Base-by-base conservation (phyloP, 2,113 vertebrate species). In the Cariama cristata region DNA sequence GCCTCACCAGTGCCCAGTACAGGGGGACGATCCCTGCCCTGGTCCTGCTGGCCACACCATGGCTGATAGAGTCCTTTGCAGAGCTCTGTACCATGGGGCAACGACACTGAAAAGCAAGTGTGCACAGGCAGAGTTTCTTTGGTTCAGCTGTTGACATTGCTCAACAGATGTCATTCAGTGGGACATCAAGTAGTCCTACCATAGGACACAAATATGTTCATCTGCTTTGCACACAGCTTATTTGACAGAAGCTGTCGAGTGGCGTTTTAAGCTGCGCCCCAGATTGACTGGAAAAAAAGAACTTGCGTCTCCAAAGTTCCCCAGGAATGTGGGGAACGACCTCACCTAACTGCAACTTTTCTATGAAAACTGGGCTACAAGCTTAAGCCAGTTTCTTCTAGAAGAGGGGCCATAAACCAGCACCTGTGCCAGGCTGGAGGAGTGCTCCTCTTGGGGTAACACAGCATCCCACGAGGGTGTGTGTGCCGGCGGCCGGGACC, bases 191-290 rank as follows among this genome's bases (percentile, higher is more conserved):
- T 14, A 16, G 10, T 35, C 18, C 30, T 47, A n/a, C 40, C 33
- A 12, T 3, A 53, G 38, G 80, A 23, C 17, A 28, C 27, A 33
- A 59, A 59, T 5, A 0, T 27, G 4, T 55, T 40, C 1, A 1
- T n/a, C 14, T 32, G 16, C 59, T 64, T 52, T 38, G 17, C 30
- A 12, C 5, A 14, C n/a, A 20, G 21, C 8, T 82, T 42, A 30
- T 32, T 33, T 23, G 5, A 38, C 59, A 66, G 60, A 75, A 44
- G 20, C 9, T 2, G 0, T 17, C 0, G 2, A 17, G 9, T 62
- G 26, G 21, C 32, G 26, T 0, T 26, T 88, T 73, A 8, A 58
- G 27, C 11, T 52, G 24, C 6, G 22, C 5, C 12, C 5, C 42
- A 20, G 8, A 18, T 82, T 21, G 5, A 10, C 18, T 86, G 47